Conservation (phyloP, 2,797 vertebrate species). For the Orientallactaga sibirica region DNA sequence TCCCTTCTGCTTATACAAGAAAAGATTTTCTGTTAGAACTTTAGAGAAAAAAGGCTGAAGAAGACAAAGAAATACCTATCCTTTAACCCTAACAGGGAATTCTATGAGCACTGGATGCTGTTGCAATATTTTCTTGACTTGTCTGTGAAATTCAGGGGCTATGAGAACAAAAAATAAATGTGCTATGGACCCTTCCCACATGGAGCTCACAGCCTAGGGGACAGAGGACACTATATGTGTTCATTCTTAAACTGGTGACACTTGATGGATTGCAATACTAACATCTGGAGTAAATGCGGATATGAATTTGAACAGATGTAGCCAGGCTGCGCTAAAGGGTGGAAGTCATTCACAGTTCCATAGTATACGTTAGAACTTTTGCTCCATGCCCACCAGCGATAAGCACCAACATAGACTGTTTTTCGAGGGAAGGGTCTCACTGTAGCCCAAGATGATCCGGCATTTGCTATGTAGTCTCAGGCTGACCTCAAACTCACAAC, state of each 20-base stretch:
- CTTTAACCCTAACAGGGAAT: background rate
- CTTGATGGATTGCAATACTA: background rate
- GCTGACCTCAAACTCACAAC: too few species aligned
- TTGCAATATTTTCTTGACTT: background rate
- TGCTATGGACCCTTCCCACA: background rate
- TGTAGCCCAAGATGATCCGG: too few species aligned
- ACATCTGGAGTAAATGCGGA: background rate
- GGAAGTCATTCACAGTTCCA: background rate
- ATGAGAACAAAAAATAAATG: background rate
- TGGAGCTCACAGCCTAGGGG: background rate
- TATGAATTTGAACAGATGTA: background rate
- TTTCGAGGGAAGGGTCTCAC: too few species aligned
- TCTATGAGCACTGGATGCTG: background rate
- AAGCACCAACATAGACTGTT: too few species aligned
- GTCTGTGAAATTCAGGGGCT: background rate
- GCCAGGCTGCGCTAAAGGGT: background rate
- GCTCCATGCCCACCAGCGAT: background rate
- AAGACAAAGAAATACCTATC: background rate
- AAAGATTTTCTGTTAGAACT: conserved; percentile 41
- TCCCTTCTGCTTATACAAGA: background rate
- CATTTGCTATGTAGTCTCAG: too few species aligned
- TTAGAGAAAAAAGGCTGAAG: background rate
- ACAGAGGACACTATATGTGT: background rate
- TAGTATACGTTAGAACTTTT: background rate
- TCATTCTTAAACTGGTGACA: background rate